Percentiles rank a stretch among this genome's conserved stretches.
phyloP scores from a whole-genome alignment of 2,113 vertebrate genomes.

The Oreochromis aureus region DNA sequence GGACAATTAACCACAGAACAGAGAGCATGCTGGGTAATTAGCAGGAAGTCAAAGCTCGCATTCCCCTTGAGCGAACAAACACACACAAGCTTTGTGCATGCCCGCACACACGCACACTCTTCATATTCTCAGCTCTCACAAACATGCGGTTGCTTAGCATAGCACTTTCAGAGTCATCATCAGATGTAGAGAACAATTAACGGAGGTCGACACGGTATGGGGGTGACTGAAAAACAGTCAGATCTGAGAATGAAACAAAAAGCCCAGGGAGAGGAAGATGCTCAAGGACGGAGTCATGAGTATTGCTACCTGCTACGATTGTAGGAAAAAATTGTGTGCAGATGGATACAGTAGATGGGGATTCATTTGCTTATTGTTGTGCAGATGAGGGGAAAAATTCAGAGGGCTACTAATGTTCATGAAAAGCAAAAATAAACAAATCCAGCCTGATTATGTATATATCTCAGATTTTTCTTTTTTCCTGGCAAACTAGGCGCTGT shows the following conservation, averaged over 20 bases:
- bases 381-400: slow-evolving; percentile 5
- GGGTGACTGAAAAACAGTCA: slow-evolving; percentile 33
- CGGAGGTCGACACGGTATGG: slow-evolving; percentile 20
- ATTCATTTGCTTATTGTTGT: background rate
- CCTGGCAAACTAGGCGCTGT: background rate
- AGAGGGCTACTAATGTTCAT: background rate
- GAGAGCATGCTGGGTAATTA: slow-evolving; percentile 74
- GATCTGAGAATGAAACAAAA: slow-evolving; percentile 50
- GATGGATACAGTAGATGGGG: slow-evolving; percentile 13
- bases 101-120: background rate
- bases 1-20: slow-evolving; percentile 74
- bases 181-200: slow-evolving; percentile 59
- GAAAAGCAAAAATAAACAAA: background rate
- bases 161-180: slow-evolving; percentile 37
- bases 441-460: background rate
- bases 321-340: background rate
- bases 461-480: background rate
- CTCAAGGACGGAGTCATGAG: slow-evolving; percentile 13
- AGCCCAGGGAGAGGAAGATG: background rate
- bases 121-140: slow-evolving; percentile 30
- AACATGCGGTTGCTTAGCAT: slow-evolving; percentile 46
- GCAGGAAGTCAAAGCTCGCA: slow-evolving; percentile 66
- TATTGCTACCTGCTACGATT: slow-evolving; percentile 16
- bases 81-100: background rate
- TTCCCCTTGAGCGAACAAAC: slow-evolving; percentile 52